Evolutionary conservation across 2,888 invertebrate species (phyloP).

Genomic region (Isoperla grammatica): DNA sequence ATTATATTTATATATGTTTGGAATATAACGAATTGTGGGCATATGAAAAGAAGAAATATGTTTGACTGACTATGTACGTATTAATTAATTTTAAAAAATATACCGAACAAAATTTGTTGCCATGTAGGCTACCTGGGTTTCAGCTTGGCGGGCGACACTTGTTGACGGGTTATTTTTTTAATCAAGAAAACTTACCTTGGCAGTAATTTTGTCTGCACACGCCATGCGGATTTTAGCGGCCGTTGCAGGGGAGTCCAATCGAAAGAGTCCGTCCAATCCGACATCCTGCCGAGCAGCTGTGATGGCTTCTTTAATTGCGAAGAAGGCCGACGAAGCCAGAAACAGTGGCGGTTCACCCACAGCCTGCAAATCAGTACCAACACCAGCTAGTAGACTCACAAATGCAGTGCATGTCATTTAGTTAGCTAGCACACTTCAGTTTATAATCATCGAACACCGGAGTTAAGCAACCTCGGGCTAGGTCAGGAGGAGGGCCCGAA

Average conservation of each 20-base stretch:
- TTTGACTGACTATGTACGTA: not conserved
- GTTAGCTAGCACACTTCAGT: too few species aligned
- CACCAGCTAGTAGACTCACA: too few species aligned
- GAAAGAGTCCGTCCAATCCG: constrained; percentile 55
- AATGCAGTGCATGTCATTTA: too few species aligned
- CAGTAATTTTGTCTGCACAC: constrained; percentile 76
- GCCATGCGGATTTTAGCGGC: constrained; percentile 84
- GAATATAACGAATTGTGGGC: not conserved
- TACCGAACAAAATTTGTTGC: not conserved
- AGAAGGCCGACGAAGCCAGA: constrained; percentile 79
- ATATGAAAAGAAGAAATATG: constrained; percentile 23
- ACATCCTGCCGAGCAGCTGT: constrained; percentile 68
- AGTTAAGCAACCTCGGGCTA: too few species aligned
- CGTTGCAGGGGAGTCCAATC: constrained; percentile 79
- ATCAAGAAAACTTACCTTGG: constrained; percentile 52
- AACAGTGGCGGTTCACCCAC: constrained; percentile 95
- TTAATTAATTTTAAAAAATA: not conserved
- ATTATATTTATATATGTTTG: too few species aligned
- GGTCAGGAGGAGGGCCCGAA: too few species aligned
- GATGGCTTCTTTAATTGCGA: constrained; percentile 86
- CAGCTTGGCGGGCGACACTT: too few species aligned
- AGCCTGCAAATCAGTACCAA: constrained; percentile 56
- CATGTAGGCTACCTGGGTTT: not conserved
- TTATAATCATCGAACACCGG: too few species aligned
- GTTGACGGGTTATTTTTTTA: too few species aligned